Evolutionary conservation across 37 sponge, comb jelly and placozoan genomes (phyloP).

Genomic region (Axinella damicornis): DNA sequence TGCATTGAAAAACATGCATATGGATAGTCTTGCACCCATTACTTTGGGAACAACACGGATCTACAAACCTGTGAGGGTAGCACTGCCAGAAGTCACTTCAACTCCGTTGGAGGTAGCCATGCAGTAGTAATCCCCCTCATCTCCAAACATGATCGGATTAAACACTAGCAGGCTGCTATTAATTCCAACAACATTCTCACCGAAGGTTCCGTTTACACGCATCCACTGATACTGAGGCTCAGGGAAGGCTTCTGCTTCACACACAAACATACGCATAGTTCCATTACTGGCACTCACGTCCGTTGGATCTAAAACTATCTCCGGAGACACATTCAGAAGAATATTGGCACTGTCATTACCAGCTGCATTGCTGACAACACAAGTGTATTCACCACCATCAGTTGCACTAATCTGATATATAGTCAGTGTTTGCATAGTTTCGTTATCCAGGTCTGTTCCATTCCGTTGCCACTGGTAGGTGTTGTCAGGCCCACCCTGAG

Average conservation of each 20-base stretch:
- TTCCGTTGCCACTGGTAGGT: conserved; percentile 7
- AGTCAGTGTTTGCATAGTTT: not conserved
- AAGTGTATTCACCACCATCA: conserved; percentile 57
- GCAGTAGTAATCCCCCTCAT: conserved; percentile 30
- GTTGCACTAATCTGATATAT: not conserved
- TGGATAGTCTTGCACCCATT: too few species aligned
- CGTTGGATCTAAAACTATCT: not conserved
- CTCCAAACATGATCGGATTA: conserved; percentile 7
- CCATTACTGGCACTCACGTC: conserved; percentile 10
- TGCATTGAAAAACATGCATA: too few species aligned
- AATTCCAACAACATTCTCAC: not conserved
- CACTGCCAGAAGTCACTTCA: not conserved
- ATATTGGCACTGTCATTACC: conserved; percentile 34
- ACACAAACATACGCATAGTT: not conserved
- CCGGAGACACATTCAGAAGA: conserved; percentile 23
- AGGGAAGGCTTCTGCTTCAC: conserved; percentile 10
- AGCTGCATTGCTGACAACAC: conserved; percentile 67
- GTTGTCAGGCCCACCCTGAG: conserved; percentile 30
- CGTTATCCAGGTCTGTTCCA: not conserved
- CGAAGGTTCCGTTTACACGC: not conserved
- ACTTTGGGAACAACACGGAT: too few species aligned
- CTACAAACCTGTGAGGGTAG: too few species aligned
- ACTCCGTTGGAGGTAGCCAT: not conserved
- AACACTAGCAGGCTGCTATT: not conserved
- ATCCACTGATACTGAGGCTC: conserved; percentile 15